A percentile compares a stretch with the other conserved stretches of the same genome.
phyloP scores from a whole-genome alignment of 2,797 vertebrate species.

The Catamblyrhynchus diadema region DNA sequence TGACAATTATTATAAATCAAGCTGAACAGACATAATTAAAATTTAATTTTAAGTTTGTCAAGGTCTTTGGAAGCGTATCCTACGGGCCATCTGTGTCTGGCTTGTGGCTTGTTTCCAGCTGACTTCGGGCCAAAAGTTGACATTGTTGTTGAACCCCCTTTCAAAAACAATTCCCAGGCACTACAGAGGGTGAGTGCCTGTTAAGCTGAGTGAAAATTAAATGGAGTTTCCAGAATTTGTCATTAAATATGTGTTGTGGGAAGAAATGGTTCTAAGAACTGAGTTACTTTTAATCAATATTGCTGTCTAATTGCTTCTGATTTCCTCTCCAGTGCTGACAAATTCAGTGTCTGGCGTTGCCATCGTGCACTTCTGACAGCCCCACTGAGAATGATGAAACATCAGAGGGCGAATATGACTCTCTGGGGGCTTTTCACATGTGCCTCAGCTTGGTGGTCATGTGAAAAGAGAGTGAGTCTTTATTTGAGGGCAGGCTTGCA shows the following conservation, averaged over 20 bases:
- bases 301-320: background rate
- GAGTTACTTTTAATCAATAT: background rate
- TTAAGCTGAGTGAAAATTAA: background rate
- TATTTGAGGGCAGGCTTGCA: background rate
- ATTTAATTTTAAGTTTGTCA: conserved; percentile 51
- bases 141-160: background rate
- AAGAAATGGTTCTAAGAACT: background rate
- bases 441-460: background rate
- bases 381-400: fast-evolving
- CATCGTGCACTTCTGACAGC: background rate
- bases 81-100: background rate
- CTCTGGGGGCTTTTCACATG: background rate
- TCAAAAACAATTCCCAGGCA: conserved; percentile 19
- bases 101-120: conserved; percentile 59
- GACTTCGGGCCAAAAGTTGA: conserved; percentile 42
- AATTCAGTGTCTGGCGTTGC: background rate
- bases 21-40: conserved; percentile 53
- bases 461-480: background rate
- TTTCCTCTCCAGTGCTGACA: background rate
- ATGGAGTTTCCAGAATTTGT: background rate
- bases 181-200: background rate
- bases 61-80: conserved; percentile 25
- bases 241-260: background rate
- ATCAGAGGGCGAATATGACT: background rate
- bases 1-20: conserved; percentile 67